phyloP scores from a whole-genome alignment of 2,797 vertebrate genomes.

The Ctenopoma multispine region DNA sequence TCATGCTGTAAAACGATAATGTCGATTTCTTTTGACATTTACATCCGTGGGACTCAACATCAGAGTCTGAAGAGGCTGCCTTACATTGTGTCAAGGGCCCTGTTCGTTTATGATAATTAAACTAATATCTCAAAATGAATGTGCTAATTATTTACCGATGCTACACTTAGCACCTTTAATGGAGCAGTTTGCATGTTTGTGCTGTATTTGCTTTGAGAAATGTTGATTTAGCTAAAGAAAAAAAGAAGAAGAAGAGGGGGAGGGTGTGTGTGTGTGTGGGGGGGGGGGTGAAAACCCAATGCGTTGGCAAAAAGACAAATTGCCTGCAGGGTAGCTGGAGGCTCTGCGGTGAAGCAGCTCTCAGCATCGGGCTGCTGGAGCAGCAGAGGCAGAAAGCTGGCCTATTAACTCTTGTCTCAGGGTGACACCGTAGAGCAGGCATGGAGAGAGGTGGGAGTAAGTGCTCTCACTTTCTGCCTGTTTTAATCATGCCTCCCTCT shows the following conservation, averaged over 20 bases:
- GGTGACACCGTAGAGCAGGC: slow-evolving; percentile 51
- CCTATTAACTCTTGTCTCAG: slow-evolving; percentile 64
- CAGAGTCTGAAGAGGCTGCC: not conserved
- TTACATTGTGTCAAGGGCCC: slow-evolving; percentile 20
- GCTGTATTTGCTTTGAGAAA: slow-evolving; percentile 53
- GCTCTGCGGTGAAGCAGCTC: slow-evolving; percentile 66
- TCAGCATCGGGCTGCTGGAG: slow-evolving; percentile 53
- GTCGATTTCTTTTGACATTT: not conserved
- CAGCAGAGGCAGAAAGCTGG: slow-evolving; percentile 60
- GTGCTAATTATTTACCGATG: slow-evolving; percentile 36
- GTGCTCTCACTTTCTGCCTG: slow-evolving; percentile 39
- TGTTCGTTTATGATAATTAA: slow-evolving; percentile 46
- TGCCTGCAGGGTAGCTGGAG: slow-evolving; percentile 62
- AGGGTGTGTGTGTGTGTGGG: no score
- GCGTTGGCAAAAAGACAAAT: slow-evolving; percentile 73
- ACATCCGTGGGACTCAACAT: not conserved
- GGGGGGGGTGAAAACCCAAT: slow-evolving; percentile 18
- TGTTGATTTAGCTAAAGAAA: slow-evolving; percentile 66
- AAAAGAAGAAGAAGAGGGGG: not conserved
- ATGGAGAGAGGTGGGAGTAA: slow-evolving; percentile 50
- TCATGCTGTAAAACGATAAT: not conserved
- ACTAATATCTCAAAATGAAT: slow-evolving; percentile 40
- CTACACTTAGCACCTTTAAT: slow-evolving; percentile 24
- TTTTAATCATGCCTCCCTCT: slow-evolving; percentile 35
- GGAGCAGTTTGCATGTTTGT: slow-evolving; percentile 38